phyloP scores from a whole-genome alignment of 2,113 vertebrate genomes.

The Sminthopsis crassicaudata region DNA sequence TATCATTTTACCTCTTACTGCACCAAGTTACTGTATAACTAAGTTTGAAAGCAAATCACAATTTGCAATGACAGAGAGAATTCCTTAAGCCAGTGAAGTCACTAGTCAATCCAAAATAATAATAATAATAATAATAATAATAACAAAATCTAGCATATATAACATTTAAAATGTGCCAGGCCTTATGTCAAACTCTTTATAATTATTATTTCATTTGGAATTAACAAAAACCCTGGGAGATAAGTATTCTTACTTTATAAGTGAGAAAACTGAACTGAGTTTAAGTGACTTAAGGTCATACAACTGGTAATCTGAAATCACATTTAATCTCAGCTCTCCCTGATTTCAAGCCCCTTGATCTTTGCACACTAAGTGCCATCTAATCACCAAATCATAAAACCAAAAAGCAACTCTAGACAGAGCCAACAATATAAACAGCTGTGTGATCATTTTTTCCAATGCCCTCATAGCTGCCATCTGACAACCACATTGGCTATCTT shows the following conservation, averaged over 20 bases:
- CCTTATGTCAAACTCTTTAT: background rate
- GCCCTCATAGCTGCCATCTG: background rate
- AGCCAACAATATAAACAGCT: background rate
- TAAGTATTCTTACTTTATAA: background rate
- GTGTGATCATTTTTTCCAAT: background rate
- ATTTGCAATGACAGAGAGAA: no score
- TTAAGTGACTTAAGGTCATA: background rate
- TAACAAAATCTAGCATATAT: background rate
- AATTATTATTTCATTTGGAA: background rate
- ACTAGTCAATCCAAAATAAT: background rate
- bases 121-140: no score
- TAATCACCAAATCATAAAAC: background rate
- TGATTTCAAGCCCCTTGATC: background rate
- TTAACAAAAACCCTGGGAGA: background rate
- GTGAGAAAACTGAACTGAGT: background rate
- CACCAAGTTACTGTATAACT: no score
- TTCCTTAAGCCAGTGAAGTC: no score
- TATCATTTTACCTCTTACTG: no score
- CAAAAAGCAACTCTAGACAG: background rate
- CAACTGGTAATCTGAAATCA: background rate
- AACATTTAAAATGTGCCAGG: background rate
- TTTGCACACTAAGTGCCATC: background rate
- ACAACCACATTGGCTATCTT: background rate
- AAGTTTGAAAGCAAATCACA: no score
- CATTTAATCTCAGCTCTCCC: background rate